Base-by-base conservation (phyloP, 2,797 vertebrate species). In the Anableps anableps region DNA sequence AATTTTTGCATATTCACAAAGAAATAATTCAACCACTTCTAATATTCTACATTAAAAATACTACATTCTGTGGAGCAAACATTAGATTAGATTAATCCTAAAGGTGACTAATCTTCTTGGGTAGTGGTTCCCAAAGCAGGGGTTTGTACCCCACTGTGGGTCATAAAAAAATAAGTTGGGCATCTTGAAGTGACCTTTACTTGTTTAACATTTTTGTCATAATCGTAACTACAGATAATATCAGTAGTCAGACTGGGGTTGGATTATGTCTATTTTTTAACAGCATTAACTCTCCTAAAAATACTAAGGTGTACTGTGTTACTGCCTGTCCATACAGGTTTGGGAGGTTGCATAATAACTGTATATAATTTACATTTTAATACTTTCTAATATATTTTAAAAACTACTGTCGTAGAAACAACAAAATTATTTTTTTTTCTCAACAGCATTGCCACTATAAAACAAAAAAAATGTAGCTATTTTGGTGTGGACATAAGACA, bases 21-120 rank as follows among this genome's bases (percentile, higher is more conserved):
- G 2, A 11, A 43, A 75, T 74, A 83, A 45, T 62, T 74, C 68
- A 80, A 43, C 9, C 76, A 86, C 14, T 45, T 72, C n/a, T 72
- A 72, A 45, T 72, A 16, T 45, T 72, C 43, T 4, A 19, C 2
- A 47, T 47, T 45, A 72, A 9, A 72, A 29, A 68, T n/a, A 74
- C 78, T 79, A 34, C 73, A 34, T 80, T 82, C 72, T 82, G 50
- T 80, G 76, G 68, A 29, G 43, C 72, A 82, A 80, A 85, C 68
- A 74, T 81, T 2, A 78, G 75, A 29, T 60, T 36, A 72, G 78
- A 83, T 90, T 80, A 88, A 88, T 43, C 36, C 58, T 77, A 51
- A 79, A 81, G 50, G 76, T 79, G 78, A 91, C 84, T 88, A 85
- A 90, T 85, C 31, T n/a, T 76, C 1, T 29, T 16, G 5, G n/a